Percentiles rank a stretch among this genome's conserved stretches.
Conservation (phyloP, 1,140 invertebrate species). For the Drosophila nikananu region DNA sequence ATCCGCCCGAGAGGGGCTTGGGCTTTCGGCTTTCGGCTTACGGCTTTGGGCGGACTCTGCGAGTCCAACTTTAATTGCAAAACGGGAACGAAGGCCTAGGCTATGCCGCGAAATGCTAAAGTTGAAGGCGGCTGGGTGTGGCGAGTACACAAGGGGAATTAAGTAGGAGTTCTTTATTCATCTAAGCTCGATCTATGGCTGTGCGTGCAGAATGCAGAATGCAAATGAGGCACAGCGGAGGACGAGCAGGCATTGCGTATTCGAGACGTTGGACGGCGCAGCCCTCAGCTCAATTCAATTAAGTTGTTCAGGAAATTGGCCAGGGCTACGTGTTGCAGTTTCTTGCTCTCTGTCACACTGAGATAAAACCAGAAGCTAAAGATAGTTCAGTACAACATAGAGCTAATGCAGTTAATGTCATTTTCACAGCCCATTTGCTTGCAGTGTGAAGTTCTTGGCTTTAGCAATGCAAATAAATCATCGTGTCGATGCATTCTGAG, state of each 20-base stretch:
- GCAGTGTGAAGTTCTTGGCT: conserved; percentile 36
- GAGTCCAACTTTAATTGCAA: conserved; percentile 71
- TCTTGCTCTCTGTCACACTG: conserved; percentile 18
- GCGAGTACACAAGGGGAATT: conserved; percentile 34
- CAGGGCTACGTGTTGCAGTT: conserved; percentile 62
- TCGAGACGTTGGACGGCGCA: conserved; percentile 32
- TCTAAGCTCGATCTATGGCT: conserved; percentile 48
- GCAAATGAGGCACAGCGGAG: conserved; percentile 37
- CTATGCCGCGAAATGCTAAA: conserved; percentile 72
- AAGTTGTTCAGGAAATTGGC: conserved; percentile 77
- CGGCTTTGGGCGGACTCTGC: conserved; percentile 18
- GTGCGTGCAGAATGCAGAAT: conserved; percentile 47
- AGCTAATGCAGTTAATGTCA: neutral
- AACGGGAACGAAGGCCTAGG: conserved; percentile 38
- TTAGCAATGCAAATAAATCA: conserved; percentile 82
- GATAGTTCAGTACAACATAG: too few relatives aligned
- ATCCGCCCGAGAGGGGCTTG: conserved; percentile 37
- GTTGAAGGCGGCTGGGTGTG: conserved; percentile 63
- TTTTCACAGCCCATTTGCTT: neutral
- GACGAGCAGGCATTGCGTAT: conserved; percentile 58
- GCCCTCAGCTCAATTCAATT: conserved; percentile 72
- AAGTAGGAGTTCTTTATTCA: conserved; percentile 43
- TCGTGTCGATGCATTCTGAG: conserved; percentile 76
- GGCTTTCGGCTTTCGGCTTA: conserved; percentile 14
- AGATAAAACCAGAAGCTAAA: too few relatives aligned